A percentile compares a stretch with the other conserved stretches of the same genome.
These are phyloP conservation scores for Malurus elegans DNA, from an alignment of 2,113 vertebrate genomes.

Conservation along the genomic window DNA sequence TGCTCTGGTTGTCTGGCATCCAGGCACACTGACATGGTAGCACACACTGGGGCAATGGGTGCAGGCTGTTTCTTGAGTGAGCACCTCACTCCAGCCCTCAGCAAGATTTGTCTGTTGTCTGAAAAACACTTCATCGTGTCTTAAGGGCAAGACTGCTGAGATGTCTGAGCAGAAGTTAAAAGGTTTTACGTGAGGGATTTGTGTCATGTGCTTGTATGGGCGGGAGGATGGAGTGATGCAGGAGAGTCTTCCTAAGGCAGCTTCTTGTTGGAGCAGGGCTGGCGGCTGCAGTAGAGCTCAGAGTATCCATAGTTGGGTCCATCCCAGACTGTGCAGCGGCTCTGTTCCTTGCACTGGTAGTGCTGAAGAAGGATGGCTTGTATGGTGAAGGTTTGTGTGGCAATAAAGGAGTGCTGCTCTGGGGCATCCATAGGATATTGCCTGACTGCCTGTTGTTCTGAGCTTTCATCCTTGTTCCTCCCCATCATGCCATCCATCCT, in stretches of 20 bases:
- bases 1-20: background rate
- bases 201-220: background rate
- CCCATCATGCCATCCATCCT: background rate
- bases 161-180: background rate
- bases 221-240: background rate
- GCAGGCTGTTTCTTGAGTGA: background rate
- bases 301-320: background rate
- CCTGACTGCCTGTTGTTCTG: background rate
- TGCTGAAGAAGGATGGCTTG: background rate
- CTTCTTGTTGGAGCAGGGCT: background rate
- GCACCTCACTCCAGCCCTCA: background rate
- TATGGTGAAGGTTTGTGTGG: background rate
- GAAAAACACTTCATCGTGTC: background rate
- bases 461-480: background rate
- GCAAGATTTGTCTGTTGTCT: background rate
- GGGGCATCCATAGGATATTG: background rate
- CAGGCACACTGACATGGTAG: rapidly evolving
- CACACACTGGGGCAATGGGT: background rate
- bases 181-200: background rate
- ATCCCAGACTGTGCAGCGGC: background rate
- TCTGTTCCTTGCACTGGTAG: background rate
- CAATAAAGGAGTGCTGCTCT: background rate
- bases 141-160: background rate
- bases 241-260: background rate
- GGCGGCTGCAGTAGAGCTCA: background rate